Conservation (phyloP, 2,888 invertebrate genomes). For the Dryomyza anilis region DNA sequence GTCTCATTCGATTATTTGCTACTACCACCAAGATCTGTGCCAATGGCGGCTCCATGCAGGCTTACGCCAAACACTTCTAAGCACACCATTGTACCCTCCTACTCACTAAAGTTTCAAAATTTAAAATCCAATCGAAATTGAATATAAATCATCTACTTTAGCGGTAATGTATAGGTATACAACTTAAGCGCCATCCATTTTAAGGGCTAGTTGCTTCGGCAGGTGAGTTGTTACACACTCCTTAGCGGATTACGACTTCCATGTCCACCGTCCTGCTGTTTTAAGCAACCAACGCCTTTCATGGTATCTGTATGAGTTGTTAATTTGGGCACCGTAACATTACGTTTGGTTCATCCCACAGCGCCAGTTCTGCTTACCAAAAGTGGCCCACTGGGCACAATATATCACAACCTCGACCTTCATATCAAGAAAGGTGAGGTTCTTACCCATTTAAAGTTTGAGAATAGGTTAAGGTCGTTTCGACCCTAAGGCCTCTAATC, state of each 20-base stretch:
- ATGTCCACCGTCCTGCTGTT: slow-evolving; percentile 76
- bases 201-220: slow-evolving; percentile 70
- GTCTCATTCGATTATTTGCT: slow-evolving; percentile 71
- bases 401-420: slow-evolving; percentile 65
- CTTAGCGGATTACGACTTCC: slow-evolving; percentile 75
- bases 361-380: slow-evolving; percentile 75
- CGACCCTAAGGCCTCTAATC: slow-evolving; percentile 71
- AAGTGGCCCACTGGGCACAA: slow-evolving; percentile 63
- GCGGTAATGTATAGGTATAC: slow-evolving; percentile 62
- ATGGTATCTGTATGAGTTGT: slow-evolving; percentile 46
- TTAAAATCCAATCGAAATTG: slow-evolving; percentile 25
- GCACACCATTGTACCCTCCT: slow-evolving; percentile 66
- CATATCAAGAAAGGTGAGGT: slow-evolving; percentile 67
- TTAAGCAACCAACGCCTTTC: slow-evolving; percentile 70
- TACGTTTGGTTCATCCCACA: slow-evolving; percentile 78
- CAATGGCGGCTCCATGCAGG: slow-evolving; percentile 63
- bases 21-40: slow-evolving; percentile 46
- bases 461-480: slow-evolving; percentile 76
- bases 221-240: slow-evolving; percentile 66
- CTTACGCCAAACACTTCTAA: slow-evolving; percentile 68
- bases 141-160: slow-evolving; percentile 19
- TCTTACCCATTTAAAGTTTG: slow-evolving; percentile 80
- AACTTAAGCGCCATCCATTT: slow-evolving; percentile 71
- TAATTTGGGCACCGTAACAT: slow-evolving; percentile 48
- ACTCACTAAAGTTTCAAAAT: slow-evolving; percentile 66